Evolutionary conservation across 2,113 vertebrate species (phyloP).

Genomic region (Conger conger): DNA sequence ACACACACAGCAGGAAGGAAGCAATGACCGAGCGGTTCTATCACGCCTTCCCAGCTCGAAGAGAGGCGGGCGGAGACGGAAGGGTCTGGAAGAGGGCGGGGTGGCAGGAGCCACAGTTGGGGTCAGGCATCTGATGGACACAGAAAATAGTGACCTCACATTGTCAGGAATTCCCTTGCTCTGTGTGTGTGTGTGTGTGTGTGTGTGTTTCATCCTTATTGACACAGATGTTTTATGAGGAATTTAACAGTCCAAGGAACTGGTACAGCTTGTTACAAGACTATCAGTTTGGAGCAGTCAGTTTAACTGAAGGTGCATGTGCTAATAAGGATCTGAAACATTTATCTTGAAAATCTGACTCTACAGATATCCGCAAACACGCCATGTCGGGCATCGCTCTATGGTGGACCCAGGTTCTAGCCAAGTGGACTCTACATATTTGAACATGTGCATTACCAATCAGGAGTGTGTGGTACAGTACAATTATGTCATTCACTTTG

Average conservation of each 20-base stretch:
- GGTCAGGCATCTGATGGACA: conserved; percentile 44
- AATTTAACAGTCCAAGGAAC: conserved; percentile 9
- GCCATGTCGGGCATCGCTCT: not conserved
- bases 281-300: conserved; percentile 32
- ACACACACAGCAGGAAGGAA: conserved; percentile 53
- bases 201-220: not conserved
- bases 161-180: conserved; percentile 30
- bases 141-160: conserved; percentile 42
- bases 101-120: conserved; percentile 33
- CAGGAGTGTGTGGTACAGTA: not conserved
- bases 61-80: conserved; percentile 24
- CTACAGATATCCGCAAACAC: conserved; percentile 23
- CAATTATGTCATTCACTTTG: conserved; percentile 11
- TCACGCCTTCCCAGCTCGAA: conserved; percentile 18
- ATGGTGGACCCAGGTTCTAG: not conserved
- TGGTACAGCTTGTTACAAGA: conserved; percentile 37
- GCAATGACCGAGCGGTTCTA: conserved; percentile 48
- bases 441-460: conserved; percentile 32
- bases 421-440: conserved; percentile 42
- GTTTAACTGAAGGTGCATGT: conserved; percentile 44
- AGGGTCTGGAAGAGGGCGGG: conserved; percentile 29
- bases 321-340: conserved; percentile 35
- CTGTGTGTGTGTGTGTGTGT: conserved; percentile 7
- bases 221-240: conserved; percentile 19
- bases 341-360: conserved; percentile 35